Conservation (phyloP, 2,113 vertebrate genomes). For the Theristicus caerulescens region DNA sequence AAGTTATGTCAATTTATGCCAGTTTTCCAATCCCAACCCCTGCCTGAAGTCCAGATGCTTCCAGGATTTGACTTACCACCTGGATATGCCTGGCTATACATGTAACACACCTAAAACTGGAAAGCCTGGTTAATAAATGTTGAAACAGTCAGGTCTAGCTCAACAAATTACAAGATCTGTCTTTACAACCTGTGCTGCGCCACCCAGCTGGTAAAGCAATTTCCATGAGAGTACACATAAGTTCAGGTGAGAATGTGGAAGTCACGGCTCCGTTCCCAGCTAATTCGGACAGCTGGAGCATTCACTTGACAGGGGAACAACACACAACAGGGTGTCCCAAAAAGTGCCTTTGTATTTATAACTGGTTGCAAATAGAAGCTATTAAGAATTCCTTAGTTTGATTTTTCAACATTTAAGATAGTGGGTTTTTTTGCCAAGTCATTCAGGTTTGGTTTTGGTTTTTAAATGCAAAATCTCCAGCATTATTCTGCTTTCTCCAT, state of each 20-base stretch:
- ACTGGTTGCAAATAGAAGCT: neutral
- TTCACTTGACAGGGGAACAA: neutral
- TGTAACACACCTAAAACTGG: neutral
- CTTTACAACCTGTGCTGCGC: neutral
- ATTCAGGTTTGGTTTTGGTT: neutral
- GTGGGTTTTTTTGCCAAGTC: neutral
- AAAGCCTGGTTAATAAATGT: neutral
- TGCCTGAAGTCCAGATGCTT: neutral
- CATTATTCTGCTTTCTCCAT: neutral
- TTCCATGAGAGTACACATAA: neutral
- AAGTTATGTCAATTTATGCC: neutral
- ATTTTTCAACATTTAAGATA: neutral
- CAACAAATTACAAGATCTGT: neutral
- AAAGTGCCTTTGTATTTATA: neutral
- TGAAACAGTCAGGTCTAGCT: neutral
- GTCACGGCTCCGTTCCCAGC: neutral
- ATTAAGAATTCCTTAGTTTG: neutral
- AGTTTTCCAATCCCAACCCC: neutral
- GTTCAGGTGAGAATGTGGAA: neutral
- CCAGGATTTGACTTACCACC: neutral
- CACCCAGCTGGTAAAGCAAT: neutral
- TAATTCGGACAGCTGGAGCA: neutral
- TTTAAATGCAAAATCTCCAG: neutral
- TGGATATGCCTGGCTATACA: neutral
- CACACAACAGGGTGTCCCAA: neutral